Evolutionary conservation across 2,797 vertebrate genomes (phyloP).

Genomic region (Anguilla marmorata): DNA sequence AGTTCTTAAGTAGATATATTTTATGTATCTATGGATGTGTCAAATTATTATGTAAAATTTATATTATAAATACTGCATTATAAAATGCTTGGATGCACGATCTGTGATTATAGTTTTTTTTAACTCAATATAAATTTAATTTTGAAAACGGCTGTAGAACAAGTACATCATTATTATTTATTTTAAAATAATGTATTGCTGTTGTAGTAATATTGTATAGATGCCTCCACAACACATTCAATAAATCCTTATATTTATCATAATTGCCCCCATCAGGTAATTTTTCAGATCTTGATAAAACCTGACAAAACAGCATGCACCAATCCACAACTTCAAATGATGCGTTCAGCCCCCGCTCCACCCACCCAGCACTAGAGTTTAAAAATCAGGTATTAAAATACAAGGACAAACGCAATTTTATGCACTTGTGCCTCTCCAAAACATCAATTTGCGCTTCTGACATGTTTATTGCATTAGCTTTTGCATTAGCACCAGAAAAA

Average conservation of each 20-base stretch:
- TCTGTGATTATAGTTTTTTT: no score
- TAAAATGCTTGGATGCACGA: no score
- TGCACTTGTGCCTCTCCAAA: not conserved
- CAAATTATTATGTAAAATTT: no score
- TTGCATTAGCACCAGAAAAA: not conserved
- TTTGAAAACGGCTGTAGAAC: no score
- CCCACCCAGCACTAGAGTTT: not conserved
- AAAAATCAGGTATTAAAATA: not conserved
- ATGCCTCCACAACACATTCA: not conserved
- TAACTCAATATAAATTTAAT: no score
- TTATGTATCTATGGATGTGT: no score
- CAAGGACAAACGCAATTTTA: not conserved
- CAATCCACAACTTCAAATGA: not conserved
- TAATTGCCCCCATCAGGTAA: not conserved
- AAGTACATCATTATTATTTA: no score
- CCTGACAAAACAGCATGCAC: not conserved
- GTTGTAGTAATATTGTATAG: not conserved
- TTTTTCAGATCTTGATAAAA: not conserved
- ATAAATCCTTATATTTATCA: not conserved
- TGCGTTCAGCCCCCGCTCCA: not conserved
- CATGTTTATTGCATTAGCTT: not conserved
- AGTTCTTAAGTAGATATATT: no score
- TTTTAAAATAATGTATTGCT: no score
- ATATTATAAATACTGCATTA: no score
- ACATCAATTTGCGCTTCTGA: not conserved